Conservation (phyloP, 2,888 invertebrate genomes). For the Chydorus sphaericus region DNA sequence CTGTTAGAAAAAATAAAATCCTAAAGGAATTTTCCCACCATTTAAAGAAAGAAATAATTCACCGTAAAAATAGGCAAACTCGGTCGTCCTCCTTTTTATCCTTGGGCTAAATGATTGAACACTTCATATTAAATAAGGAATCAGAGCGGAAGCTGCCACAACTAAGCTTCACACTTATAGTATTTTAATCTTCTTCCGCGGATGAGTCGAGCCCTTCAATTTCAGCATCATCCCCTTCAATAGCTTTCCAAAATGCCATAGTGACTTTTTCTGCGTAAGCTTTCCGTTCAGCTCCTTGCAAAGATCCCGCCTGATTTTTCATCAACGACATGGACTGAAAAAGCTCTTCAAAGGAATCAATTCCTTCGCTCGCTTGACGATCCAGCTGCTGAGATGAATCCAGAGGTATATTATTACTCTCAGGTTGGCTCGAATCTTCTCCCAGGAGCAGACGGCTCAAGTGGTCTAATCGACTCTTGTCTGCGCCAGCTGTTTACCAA, state of each 20-base stretch:
- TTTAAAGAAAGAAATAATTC: too few relatives aligned
- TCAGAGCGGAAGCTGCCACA: too few relatives aligned
- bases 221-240: slow-evolving; percentile 53
- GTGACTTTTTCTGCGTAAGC: slow-evolving; percentile 56
- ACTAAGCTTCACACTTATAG: too few relatives aligned
- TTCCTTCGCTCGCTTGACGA: slow-evolving; percentile 14
- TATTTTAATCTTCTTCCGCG: not conserved
- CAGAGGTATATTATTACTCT: not conserved
- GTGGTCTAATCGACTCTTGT: not conserved
- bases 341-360: slow-evolving; percentile 42
- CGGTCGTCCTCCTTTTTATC: too few relatives aligned
- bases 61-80: too few relatives aligned
- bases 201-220: slow-evolving; percentile 30
- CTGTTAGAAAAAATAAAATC: too few relatives aligned
- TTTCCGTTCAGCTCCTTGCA: slow-evolving; percentile 47
- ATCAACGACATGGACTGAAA: slow-evolving; percentile 48
- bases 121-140: too few relatives aligned
- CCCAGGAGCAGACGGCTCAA: not conserved
- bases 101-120: too few relatives aligned
- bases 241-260: slow-evolving; percentile 55
- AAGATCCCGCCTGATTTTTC: slow-evolving; percentile 46
- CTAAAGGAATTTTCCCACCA: too few relatives aligned
- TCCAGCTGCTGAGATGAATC: not conserved
- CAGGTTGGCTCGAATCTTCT: not conserved
- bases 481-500: not conserved